These are phyloP conservation scores for Eupithecia abbreviata DNA, from an alignment of 2,888 invertebrate genomes.

Conservation along the genomic window DNA sequence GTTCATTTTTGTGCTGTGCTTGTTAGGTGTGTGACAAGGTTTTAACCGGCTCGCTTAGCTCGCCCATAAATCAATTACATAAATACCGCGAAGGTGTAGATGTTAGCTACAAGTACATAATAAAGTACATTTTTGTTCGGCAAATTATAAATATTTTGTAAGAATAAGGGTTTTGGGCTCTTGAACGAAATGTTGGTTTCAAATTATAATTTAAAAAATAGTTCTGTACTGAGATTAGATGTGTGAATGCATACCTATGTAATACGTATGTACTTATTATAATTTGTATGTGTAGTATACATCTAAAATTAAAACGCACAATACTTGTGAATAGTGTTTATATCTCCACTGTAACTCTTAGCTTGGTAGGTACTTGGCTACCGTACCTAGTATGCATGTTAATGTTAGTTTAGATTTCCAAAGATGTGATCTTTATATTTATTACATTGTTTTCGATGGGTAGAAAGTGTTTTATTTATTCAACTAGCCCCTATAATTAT, in stretches of 20 bases:
- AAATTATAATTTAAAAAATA: background rate
- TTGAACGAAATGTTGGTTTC: background rate
- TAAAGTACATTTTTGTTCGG: background rate
- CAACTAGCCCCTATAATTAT: background rate
- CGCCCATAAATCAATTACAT: background rate
- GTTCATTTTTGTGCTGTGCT: no score
- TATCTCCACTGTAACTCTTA: background rate
- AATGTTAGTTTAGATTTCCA: constrained; percentile 44
- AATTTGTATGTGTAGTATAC: background rate
- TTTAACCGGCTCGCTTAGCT: background rate
- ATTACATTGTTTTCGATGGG: constrained; percentile 43
- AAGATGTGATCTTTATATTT: constrained; percentile 45
- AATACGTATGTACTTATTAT: background rate
- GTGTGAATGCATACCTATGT: background rate
- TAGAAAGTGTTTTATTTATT: constrained; percentile 35
- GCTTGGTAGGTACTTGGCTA: constrained; percentile 15
- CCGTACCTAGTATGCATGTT: constrained; percentile 30
- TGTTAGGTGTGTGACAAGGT: no score
- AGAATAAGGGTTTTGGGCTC: background rate
- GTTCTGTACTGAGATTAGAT: background rate
- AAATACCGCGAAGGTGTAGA: background rate
- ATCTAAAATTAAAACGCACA: background rate
- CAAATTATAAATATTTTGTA: background rate
- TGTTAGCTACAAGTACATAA: background rate
- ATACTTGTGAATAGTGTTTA: background rate